Evolutionary conservation across 2,113 vertebrate species (phyloP).

Genomic region (Megaceryle torquata): DNA sequence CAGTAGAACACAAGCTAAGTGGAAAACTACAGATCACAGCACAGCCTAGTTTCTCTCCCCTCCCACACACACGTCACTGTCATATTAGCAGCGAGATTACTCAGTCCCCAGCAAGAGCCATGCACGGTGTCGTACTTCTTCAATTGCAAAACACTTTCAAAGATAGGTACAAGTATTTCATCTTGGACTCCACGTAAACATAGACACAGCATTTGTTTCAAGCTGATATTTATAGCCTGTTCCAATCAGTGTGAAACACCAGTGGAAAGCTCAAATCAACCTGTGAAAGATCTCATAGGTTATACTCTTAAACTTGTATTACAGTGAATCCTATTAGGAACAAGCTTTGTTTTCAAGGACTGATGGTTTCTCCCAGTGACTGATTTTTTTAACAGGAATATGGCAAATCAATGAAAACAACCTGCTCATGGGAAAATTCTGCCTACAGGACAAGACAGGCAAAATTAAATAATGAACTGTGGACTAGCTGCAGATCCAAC

Average conservation of each 20-base stretch:
- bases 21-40: slow-evolving; percentile 34
- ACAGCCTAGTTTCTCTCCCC: neutral
- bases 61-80: neutral
- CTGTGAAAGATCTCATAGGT: neutral
- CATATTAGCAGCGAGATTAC: neutral
- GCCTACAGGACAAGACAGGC: neutral
- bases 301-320: neutral
- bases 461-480: neutral
- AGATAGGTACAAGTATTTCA: neutral
- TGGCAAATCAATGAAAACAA: neutral
- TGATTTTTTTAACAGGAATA: neutral
- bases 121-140: neutral
- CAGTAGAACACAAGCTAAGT: neutral
- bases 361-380: neutral
- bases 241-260: neutral
- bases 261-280: neutral
- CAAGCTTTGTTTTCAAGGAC: neutral
- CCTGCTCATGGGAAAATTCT: neutral
- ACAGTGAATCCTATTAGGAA: neutral
- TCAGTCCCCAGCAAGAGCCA: neutral
- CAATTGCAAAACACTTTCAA: neutral
- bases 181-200: neutral
- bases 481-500: neutral
- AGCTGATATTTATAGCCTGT: neutral
- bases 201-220: neutral